Base-by-base conservation (phyloP, 2,888 invertebrate genomes). In the Drosophila testacea region DNA sequence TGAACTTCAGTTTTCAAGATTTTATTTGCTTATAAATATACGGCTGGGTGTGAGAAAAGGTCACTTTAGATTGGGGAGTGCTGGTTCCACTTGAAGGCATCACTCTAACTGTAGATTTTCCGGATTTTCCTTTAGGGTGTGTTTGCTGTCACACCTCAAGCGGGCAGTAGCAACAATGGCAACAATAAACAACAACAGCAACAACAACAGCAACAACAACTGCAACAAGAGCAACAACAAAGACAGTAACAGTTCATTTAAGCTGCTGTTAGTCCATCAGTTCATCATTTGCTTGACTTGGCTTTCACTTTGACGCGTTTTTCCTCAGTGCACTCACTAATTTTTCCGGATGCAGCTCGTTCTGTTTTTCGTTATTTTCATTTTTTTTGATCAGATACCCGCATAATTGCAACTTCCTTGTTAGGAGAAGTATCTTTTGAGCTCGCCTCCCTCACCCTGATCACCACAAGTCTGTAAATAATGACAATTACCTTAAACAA, bases 281-380 rank as follows among this genome's bases (percentile, higher is more conserved):
- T 27, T 46, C 46, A 46, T 30, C 27, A 47, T 48, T 55, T 48
- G 52, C 52, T 36, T 34, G 44, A 32, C 48, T 48, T 48, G 48
- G 32, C 32, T 48, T 48, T 48, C 32, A 48, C 48, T 32, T 48
- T 48, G 16, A 32, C 48, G 48, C 48, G 48, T 32, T 48, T 48
- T 48, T 48, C 47, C 76, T 69, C 81, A 74, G 48, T 83, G 69
- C 68, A 71, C 83, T 79, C 79, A 82, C 73, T 77, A 74, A 80
- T 82, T 80, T 80, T 82, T 32, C 85, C 81, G 81, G 81, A 81
- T 85, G 83, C 86, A 81, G 81, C 65, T 82, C 73, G 69, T 77
- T 22, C 22, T 73, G 52, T 60, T 56, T 51, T 55, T 56, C 69
- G 22, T 22, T 22, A 22, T 22, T 22, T 22, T 22, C 22, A 22